Percentiles rank a stretch among this genome's conserved stretches.
phyloP scores from a whole-genome alignment of 2,113 vertebrate genomes.

The Lipophrys pholis region DNA sequence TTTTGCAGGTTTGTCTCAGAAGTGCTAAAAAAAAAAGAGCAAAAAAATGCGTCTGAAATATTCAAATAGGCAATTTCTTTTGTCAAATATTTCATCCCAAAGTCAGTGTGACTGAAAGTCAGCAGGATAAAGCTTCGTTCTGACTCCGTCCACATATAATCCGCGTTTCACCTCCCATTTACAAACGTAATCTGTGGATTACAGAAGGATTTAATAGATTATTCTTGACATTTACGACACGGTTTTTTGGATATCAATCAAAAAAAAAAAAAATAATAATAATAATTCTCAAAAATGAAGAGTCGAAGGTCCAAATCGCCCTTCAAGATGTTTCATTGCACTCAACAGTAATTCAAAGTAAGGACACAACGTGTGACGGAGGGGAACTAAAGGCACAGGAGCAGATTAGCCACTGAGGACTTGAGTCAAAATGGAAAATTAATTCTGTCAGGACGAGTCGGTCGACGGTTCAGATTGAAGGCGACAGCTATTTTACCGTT shows the following conservation, averaged over 20 bases:
- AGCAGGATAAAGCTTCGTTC: not conserved
- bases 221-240: not conserved
- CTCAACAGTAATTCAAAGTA: slow-evolving; percentile 26
- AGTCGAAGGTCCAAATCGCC: slow-evolving; percentile 6
- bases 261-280: slow-evolving; percentile 7
- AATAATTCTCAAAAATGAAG: not conserved
- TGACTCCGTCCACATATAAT: too few species aligned
- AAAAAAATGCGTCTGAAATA: slow-evolving; percentile 11
- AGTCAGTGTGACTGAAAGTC: slow-evolving; percentile 10
- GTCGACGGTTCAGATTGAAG: slow-evolving; percentile 1
- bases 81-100: slow-evolving; percentile 14
- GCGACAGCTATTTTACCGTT: not conserved
- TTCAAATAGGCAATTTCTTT: slow-evolving; percentile 34
- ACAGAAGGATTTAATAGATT: not conserved
- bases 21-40: slow-evolving; percentile 24
- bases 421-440: too few species aligned
- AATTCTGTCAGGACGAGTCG: too few species aligned
- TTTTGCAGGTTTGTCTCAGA: slow-evolving; percentile 19
- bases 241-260: not conserved
- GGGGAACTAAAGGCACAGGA: slow-evolving; percentile 61
- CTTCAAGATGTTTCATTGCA: slow-evolving; percentile 2
- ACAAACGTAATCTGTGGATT: too few species aligned
- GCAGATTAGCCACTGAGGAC: slow-evolving; percentile 16
- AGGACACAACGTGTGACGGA: slow-evolving; percentile 1
- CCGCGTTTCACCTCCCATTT: too few species aligned